These are phyloP conservation scores for Actinernus sp. DNA, from an alignment of 92 coral and sea anemone genomes.

Conservation along the genomic window DNA sequence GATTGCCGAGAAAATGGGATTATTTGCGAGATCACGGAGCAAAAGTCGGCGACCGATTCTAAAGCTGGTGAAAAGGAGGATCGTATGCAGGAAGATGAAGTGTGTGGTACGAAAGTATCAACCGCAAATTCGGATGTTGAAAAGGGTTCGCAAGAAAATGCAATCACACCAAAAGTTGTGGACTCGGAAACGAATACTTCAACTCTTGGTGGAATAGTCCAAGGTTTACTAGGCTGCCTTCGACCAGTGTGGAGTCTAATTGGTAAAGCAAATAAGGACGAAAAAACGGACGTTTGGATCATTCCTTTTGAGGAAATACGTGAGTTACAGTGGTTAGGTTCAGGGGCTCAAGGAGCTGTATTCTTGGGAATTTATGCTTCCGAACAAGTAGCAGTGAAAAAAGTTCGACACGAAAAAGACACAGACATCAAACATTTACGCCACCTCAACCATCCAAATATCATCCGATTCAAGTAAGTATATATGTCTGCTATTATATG, in stretches of 20 bases:
- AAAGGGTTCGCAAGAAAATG: neutral
- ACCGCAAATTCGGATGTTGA: neutral
- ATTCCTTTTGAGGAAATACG: slow-evolving; percentile 87
- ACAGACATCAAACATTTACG: slow-evolving; percentile 83
- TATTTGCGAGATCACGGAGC: neutral
- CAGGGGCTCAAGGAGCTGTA: slow-evolving; percentile 94
- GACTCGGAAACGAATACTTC: slow-evolving; percentile 7
- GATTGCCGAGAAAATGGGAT: slow-evolving; percentile 3
- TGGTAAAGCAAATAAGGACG: slow-evolving; percentile 79
- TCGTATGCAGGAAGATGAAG: neutral
- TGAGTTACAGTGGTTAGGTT: slow-evolving; percentile 86
- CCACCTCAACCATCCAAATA: slow-evolving; percentile 79
- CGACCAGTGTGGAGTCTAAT: slow-evolving; percentile 86
- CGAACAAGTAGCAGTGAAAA: slow-evolving; percentile 91
- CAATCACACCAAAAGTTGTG: neutral
- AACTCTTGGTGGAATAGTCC: slow-evolving; percentile 73
- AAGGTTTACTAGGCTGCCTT: slow-evolving; percentile 80
- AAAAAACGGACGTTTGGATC: slow-evolving; percentile 69
- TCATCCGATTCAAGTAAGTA: slow-evolving; percentile 81
- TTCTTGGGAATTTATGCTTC: slow-evolving; percentile 72
- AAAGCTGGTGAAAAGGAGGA: neutral
- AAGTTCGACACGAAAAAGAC: slow-evolving; percentile 85
- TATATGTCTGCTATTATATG: too few relatives aligned
- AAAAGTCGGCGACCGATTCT: neutral
- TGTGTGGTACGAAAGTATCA: neutral